Evolutionary conservation across 1,140 invertebrate species (phyloP), one percentile per base, ranked within the genome.

Genomic region (Euwallacea fornicatus): DNA sequence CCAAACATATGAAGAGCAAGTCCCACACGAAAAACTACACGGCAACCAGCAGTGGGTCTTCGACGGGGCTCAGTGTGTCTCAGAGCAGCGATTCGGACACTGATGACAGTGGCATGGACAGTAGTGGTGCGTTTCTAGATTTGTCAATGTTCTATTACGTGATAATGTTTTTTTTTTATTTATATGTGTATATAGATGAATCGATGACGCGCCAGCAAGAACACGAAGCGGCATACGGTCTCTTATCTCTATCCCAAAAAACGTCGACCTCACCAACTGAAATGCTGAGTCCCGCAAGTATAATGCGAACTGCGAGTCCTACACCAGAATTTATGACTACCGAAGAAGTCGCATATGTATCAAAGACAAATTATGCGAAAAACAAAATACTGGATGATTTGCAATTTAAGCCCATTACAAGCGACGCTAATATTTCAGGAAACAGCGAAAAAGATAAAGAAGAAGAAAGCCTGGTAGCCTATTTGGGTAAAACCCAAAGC

Each of bases 1-100:
- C 97, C 0, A 99, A 99, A 83, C 98, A 99, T 81, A 97, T 98
- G 93, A 97, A 98, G 79, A 98, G 96, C 11, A 99, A 99, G 84
- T 93, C 96, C 0, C 97, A 99, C 96, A 96, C 83, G 85, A 92
- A 80, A 64, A 81, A 81, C 72, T 78, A 77, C 59, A 76, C 77
- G 13, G 77, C 74, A 8, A 77, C 65, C 33, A 76, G 76, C 81
- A 70, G 87, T 91, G 67, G 72, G 47, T 10, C 90, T 91, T 33
- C 93, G 90, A 64, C 91, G 87, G 33, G 86, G 86, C n/a, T 91
- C 84, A 71, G 81, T 78, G 86, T 78, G 16, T 77, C 74, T 8
- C 77, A 77, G 41, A 79, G 76, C 54, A 88, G 89, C 42, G 88
- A 88, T 21, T 87, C 88, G 42, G 86, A 88, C 76, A 85, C 87